These are phyloP conservation scores for Sphinx pinastri DNA, from an alignment of 2,888 invertebrate genomes.

Conservation along the genomic window DNA sequence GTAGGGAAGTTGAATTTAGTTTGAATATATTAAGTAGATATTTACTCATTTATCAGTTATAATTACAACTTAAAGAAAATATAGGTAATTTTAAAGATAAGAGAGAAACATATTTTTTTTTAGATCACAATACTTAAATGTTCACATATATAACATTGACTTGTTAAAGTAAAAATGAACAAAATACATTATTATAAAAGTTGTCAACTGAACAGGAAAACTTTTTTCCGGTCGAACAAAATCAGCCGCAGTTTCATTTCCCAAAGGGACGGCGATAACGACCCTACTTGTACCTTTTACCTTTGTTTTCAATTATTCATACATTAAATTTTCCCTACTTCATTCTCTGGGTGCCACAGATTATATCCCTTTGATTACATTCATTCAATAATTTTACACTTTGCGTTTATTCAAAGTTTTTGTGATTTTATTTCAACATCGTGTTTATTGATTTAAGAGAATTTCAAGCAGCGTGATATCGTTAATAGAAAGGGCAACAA, in stretches of 20 bases:
- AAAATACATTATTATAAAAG: constrained; percentile 29
- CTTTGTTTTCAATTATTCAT: constrained; percentile 79
- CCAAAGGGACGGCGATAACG: constrained; percentile 69
- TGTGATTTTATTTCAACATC: not conserved
- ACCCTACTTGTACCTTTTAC: constrained; percentile 71
- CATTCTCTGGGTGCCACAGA: constrained; percentile 50
- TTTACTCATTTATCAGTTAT: too few species aligned
- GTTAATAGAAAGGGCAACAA: constrained; percentile 60
- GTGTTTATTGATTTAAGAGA: constrained; percentile 50
- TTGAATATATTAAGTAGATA: not conserved
- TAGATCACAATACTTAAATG: not conserved
- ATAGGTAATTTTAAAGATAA: too few species aligned
- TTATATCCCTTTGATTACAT: constrained; percentile 63
- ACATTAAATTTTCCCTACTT: constrained; percentile 65
- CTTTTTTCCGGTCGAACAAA: constrained; percentile 62
- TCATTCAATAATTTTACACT: constrained; percentile 58
- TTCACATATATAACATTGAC: not conserved
- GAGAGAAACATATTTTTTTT: too few species aligned
- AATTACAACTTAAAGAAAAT: not conserved
- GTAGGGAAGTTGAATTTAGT: not conserved
- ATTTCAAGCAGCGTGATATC: constrained; percentile 49
- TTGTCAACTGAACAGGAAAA: constrained; percentile 55
- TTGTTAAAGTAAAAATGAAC: constrained; percentile 22
- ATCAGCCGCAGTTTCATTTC: constrained; percentile 66
- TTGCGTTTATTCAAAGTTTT: constrained; percentile 46